phyloP scores from a whole-genome alignment of 2,113 vertebrate genomes.

The Ascaphus truei region DNA sequence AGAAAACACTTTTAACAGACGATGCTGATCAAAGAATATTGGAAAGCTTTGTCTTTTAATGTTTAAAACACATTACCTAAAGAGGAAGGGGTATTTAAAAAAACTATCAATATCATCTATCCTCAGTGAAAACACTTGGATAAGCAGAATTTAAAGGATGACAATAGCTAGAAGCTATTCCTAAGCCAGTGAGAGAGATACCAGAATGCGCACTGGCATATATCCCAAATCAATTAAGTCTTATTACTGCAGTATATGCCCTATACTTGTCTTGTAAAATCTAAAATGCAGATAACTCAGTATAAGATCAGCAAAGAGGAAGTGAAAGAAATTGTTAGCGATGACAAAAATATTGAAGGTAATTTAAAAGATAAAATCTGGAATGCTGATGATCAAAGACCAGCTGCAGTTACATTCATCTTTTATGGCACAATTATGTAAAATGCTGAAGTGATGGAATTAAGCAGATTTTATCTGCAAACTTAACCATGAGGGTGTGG shows the following conservation, averaged over 20 bases:
- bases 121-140: conserved; percentile 47
- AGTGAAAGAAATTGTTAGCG: conserved; percentile 39
- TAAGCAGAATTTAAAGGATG: conserved; percentile 44
- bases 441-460: conserved; percentile 2
- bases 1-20: conserved; percentile 23
- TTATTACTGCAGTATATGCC: conserved; percentile 49
- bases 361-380: conserved; percentile 36
- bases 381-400: not conserved
- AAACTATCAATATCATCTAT: conserved; percentile 33
- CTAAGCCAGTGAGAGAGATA: conserved; percentile 55
- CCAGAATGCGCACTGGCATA: conserved; percentile 53
- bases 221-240: conserved; percentile 62
- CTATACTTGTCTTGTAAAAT: conserved; percentile 43
- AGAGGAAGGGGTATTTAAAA: conserved; percentile 40
- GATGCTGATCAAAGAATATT: conserved; percentile 29
- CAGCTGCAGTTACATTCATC: not conserved
- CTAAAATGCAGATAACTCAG: conserved; percentile 44
- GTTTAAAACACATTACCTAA: conserved; percentile 21
- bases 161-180: conserved; percentile 48
- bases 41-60: conserved; percentile 28
- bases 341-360: conserved; percentile 8
- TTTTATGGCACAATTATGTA: not conserved
- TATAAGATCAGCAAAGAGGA: conserved; percentile 29
- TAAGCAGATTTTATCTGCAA: not conserved
- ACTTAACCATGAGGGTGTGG: not conserved